phyloP scores from a whole-genome alignment of 2,797 vertebrate genomes.

The Thripadectes ignobilis region DNA sequence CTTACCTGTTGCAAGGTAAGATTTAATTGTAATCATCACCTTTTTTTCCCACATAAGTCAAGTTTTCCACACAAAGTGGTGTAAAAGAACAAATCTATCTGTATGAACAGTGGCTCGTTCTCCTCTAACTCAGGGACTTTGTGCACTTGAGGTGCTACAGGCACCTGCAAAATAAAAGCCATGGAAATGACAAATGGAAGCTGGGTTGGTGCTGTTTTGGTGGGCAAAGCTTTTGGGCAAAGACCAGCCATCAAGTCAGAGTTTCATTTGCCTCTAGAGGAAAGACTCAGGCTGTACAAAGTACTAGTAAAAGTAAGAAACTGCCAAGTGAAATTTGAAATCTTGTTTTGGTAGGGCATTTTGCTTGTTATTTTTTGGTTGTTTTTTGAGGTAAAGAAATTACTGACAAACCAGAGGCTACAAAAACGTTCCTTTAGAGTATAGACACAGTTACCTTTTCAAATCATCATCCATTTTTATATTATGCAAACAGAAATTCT shows the following conservation, averaged over 20 bases:
- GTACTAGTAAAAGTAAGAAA: not conserved
- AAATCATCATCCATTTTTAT: not conserved
- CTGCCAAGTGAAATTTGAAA: not conserved
- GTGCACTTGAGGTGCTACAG: not conserved
- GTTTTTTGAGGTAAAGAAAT: not conserved
- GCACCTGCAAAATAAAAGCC: not conserved
- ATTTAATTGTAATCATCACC: not conserved
- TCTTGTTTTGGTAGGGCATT: not conserved
- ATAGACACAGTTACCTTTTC: not conserved
- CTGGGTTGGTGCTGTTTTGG: not conserved
- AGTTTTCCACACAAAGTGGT: not conserved
- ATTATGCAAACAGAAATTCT: not conserved
- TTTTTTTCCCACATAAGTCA: rapidly evolving
- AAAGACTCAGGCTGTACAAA: not conserved
- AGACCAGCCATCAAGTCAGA: not conserved
- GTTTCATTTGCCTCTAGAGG: not conserved
- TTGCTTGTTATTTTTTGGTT: not conserved
- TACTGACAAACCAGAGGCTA: not conserved
- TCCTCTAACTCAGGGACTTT: rapidly evolving
- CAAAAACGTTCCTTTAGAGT: not conserved
- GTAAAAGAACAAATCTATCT: not conserved
- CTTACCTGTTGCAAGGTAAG: not conserved
- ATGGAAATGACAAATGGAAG: not conserved
- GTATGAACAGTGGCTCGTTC: not conserved
- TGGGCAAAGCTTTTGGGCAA: not conserved